Conservation (phyloP, 1,140 invertebrate genomes). For the Mya arenaria region DNA sequence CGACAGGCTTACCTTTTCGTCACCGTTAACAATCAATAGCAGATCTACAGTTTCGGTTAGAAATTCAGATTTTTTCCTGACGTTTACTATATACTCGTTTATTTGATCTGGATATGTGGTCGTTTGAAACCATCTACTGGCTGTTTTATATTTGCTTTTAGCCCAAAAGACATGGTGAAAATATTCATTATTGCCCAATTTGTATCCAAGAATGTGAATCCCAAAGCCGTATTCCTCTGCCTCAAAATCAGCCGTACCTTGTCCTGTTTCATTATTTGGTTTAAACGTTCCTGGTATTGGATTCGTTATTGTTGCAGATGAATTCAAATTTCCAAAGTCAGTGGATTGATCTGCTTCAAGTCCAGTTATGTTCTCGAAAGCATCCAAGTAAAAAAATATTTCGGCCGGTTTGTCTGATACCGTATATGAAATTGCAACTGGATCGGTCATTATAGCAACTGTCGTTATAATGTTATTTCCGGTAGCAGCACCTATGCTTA, state of each 20-base stretch:
- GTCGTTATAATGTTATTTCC: slow-evolving; percentile 13
- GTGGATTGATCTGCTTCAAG: not conserved
- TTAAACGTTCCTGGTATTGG: not conserved
- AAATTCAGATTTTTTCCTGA: slow-evolving; percentile 22
- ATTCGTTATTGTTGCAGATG: not conserved
- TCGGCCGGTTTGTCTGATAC: slow-evolving; percentile 9
- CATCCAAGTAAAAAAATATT: not conserved
- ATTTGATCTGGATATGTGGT: not conserved
- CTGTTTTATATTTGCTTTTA: not conserved
- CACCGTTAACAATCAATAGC: slow-evolving; percentile 13
- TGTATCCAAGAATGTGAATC: slow-evolving; percentile 21
- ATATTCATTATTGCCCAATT: not conserved
- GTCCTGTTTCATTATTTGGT: not conserved
- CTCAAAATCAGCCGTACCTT: not conserved
- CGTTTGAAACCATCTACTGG: not conserved
- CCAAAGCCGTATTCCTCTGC: slow-evolving; percentile 19
- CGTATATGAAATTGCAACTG: slow-evolving; percentile 1
- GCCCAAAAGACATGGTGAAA: slow-evolving; percentile 27
- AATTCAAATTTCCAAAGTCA: not conserved
- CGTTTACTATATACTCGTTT: not conserved
- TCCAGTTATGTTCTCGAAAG: slow-evolving; percentile 25
- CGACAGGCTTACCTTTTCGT: slow-evolving; percentile 5
- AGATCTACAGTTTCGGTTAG: slow-evolving; percentile 25
- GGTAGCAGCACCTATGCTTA: not conserved
- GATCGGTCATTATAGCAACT: slow-evolving; percentile 4